Conservation (phyloP, 2,113 vertebrate genomes). For the Tauraco erythrolophus region DNA sequence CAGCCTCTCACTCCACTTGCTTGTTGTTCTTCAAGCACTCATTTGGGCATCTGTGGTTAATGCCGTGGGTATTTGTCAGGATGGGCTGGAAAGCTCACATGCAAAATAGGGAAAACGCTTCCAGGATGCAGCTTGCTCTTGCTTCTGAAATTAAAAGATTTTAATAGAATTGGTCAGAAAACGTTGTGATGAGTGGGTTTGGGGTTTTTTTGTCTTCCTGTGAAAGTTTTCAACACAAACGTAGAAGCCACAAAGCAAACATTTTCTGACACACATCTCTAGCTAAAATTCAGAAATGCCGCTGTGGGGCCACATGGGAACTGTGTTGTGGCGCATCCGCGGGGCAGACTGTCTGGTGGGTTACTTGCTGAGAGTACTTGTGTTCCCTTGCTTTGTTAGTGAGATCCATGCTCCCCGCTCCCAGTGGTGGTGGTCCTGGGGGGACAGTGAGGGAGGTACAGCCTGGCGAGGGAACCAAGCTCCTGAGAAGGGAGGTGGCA, state of each 20-base stretch:
- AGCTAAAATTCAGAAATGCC: neutral
- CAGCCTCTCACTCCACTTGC: neutral
- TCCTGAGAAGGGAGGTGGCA: neutral
- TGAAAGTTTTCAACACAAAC: neutral
- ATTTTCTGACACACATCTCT: neutral
- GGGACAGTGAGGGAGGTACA: neutral
- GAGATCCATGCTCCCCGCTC: neutral
- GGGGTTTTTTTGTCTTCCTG: neutral
- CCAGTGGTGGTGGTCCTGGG: accelerated
- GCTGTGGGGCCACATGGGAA: neutral
- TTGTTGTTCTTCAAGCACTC: neutral
- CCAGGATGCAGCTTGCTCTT: neutral
- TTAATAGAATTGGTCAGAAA: neutral
- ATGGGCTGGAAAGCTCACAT: accelerated
- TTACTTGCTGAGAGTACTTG: neutral
- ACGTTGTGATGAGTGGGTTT: neutral
- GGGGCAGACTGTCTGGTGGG: neutral
- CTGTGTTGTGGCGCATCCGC: neutral
- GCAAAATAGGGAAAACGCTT: neutral
- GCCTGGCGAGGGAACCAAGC: neutral
- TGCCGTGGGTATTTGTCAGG: accelerated
- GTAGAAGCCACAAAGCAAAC: neutral
- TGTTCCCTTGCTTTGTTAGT: neutral
- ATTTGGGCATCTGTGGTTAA: neutral
- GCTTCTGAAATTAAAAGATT: neutral